Evolutionary conservation across 1,140 invertebrate species (phyloP), one percentile per base, ranked within the genome.

Genomic region (Drosophila bocki): DNA sequence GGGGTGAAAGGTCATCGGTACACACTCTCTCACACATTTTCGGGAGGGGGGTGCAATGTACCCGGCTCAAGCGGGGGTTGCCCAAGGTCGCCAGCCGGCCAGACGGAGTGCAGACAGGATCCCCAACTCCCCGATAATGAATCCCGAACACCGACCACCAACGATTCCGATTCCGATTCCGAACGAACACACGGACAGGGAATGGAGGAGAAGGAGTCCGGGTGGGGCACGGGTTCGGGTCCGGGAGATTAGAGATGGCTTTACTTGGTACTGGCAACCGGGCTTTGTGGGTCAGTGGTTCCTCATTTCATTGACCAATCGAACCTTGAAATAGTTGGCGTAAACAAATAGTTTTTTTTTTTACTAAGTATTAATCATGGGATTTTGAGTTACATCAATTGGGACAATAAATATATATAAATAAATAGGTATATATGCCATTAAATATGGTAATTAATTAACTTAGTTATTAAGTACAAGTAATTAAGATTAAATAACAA

Each of bases 31-130:
- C 37, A n/a, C 39, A n/a, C 19, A 3, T 26, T 19, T 37, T 19
- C 22, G 8, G 22, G 37, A 29, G 41, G 58, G 48, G 8, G n/a
- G 71, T 75, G 71, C 71, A 75, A 75, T n/a, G 70, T 44, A 29
- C 71, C 54, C 29, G 33, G 7, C 41, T 39, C 12, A 7, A n/a
- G 62, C 47, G 29, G 22, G 42, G 64, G 26, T 8, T 71, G 41
- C n/a, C 42, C 70, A 72, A 72, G 70, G 70, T 60, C 68, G 39
- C 69, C 42, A 35, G 44, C 32, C 67, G 70, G 45, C 72, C 72
- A 75, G 71, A 76, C 70, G 53, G 71, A 64, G 71, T 75, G 42
- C 71, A 76, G 59, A 76, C 71, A 41, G 17, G 29, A 17, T 13
- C 41, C 42, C 70, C 58, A 61, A 67, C 69, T 70, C 51, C 53